phyloP scores from a whole-genome alignment of 2,888 invertebrate species.

The Quadroppia sp. region DNA sequence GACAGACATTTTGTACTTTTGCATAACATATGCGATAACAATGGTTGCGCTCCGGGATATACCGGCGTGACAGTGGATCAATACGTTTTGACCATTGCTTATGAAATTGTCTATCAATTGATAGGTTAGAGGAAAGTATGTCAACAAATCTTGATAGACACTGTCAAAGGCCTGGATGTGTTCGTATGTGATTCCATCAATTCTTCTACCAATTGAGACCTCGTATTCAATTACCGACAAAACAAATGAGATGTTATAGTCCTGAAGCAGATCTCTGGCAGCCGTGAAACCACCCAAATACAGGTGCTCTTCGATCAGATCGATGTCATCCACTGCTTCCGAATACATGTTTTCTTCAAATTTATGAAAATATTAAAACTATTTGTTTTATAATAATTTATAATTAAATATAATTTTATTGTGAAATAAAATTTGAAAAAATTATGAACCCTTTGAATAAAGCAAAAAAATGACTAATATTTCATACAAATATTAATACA shows the following conservation, averaged over 20 bases:
- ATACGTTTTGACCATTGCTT: conserved; percentile 53
- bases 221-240: neutral
- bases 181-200: neutral
- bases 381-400: no score
- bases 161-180: neutral
- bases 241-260: neutral
- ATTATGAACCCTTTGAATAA: no score
- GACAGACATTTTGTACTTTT: conserved; percentile 57
- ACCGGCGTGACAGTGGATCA: conserved; percentile 89
- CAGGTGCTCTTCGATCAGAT: neutral
- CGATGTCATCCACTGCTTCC: neutral
- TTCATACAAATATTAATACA: no score
- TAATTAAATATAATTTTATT: no score
- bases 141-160: neutral
- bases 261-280: neutral
- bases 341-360: neutral
- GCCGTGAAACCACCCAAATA: neutral
- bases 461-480: no score
- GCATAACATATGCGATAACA: conserved; percentile 74
- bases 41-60: conserved; percentile 77
- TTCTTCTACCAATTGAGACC: neutral
- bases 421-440: no score
- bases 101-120: neutral
- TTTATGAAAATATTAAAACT: neutral
- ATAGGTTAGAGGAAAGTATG: neutral